These are phyloP conservation scores for Agrypnus murinus DNA, from an alignment of 2,888 invertebrate species.

Conservation along the genomic window DNA sequence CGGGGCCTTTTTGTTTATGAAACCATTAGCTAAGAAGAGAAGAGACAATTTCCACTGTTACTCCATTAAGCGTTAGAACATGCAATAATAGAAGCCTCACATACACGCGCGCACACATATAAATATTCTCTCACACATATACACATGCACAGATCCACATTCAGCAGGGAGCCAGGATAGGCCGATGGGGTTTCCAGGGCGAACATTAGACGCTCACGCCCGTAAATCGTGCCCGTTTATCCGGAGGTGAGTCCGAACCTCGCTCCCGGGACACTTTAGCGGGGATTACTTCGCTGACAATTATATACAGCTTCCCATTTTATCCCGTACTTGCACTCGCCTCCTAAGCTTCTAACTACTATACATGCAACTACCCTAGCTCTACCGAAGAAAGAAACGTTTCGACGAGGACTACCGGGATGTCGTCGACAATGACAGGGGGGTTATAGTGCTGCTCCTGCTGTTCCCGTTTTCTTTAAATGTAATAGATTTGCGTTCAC, in stretches of 20 bases:
- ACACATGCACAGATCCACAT: slow-evolving; percentile 7
- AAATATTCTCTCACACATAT: too few species aligned
- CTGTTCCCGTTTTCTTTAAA: background rate
- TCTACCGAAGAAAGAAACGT: slow-evolving; percentile 41
- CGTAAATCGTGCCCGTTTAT: slow-evolving; percentile 76
- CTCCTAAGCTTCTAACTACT: slow-evolving; percentile 3
- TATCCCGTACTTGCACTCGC: slow-evolving; percentile 51
- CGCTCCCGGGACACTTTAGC: slow-evolving; percentile 74
- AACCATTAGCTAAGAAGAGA: slow-evolving; percentile 37
- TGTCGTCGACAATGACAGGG: background rate
- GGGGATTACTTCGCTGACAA: slow-evolving; percentile 75
- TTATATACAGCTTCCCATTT: slow-evolving; percentile 69
- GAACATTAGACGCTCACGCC: slow-evolving; percentile 73
- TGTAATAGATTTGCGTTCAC: slow-evolving; percentile 31
- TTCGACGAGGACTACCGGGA: too few species aligned
- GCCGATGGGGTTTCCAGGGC: slow-evolving; percentile 73
- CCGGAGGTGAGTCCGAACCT: slow-evolving; percentile 74
- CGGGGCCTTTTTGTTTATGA: slow-evolving; percentile 43
- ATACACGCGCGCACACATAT: background rate
- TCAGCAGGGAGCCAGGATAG: slow-evolving; percentile 45
- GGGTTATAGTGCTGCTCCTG: background rate
- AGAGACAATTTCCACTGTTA: slow-evolving; percentile 46
- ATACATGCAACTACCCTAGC: slow-evolving; percentile 44
- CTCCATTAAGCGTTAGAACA: slow-evolving; percentile 49
- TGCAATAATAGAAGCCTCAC: slow-evolving; percentile 52